Conservation (phyloP, 2,797 vertebrate species). For the Petrocephalus sullivani region DNA sequence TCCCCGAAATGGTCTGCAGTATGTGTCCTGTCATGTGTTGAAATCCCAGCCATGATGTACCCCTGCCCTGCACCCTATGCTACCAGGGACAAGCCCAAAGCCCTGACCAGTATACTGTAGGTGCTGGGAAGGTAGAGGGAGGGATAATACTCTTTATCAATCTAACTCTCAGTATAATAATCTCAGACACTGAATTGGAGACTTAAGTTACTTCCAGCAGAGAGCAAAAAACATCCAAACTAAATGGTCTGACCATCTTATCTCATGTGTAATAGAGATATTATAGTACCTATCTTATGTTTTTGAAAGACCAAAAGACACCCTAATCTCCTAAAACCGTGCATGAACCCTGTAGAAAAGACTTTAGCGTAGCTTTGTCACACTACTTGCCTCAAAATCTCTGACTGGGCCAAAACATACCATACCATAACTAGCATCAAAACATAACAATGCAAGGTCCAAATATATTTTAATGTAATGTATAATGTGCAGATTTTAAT, state of each 20-base stretch:
- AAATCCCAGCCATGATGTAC: neutral
- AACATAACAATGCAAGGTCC: neutral
- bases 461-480: slow-evolving; percentile 6
- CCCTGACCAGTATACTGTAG: neutral
- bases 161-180: neutral
- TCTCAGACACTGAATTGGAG: neutral
- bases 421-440: neutral
- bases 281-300: neutral
- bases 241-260: neutral
- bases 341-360: neutral
- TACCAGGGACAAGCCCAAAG: neutral
- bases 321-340: neutral
- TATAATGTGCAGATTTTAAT: neutral
- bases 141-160: neutral
- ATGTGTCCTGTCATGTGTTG: neutral
- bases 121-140: neutral
- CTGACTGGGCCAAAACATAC: neutral
- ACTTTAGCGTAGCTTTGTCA: neutral
- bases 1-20: neutral
- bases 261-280: slow-evolving; percentile 1
- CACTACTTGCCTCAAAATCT: neutral
- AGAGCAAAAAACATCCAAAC: neutral
- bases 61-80: neutral
- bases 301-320: neutral
- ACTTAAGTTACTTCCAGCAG: neutral